A percentile compares a stretch with the other conserved stretches of the same genome.
Evolutionary conservation across 1,140 invertebrate species (phyloP).

Genomic region (Drosophila bifasciata): DNA sequence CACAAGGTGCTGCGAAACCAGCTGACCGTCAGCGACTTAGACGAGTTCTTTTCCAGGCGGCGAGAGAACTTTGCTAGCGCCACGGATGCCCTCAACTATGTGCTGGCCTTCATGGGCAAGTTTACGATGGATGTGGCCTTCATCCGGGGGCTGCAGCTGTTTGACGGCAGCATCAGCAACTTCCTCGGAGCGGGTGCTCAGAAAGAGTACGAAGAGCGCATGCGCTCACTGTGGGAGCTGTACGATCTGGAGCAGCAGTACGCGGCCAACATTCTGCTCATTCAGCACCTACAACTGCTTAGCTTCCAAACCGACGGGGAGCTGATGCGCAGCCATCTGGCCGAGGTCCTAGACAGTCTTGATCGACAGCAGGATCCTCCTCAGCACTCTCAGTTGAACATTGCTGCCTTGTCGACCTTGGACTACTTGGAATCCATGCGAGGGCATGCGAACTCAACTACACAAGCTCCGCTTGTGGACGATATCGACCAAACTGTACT

Average conservation of each 20-base stretch:
- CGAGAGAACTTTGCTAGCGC: slow-evolving; percentile 52
- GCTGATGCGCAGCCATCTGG: slow-evolving; percentile 32
- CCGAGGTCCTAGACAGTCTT: slow-evolving; percentile 45
- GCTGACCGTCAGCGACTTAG: slow-evolving; percentile 71
- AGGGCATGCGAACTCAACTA: no score
- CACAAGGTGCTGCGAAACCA: slow-evolving; percentile 56
- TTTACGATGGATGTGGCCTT: slow-evolving; percentile 74
- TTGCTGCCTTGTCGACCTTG: background rate
- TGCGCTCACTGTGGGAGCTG: slow-evolving; percentile 73
- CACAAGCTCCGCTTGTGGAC: background rate
- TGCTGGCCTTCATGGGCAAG: slow-evolving; percentile 66
- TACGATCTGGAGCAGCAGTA: slow-evolving; percentile 71
- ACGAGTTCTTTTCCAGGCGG: slow-evolving; percentile 63
- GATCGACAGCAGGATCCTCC: slow-evolving; percentile 20
- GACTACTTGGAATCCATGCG: no score
- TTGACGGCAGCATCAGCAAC: slow-evolving; percentile 58
- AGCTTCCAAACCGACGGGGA: slow-evolving; percentile 42
- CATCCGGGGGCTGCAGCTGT: slow-evolving; percentile 71
- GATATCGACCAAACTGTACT: slow-evolving; percentile 26
- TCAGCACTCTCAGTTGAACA: background rate
- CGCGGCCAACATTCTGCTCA: slow-evolving; percentile 52
- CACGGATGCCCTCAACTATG: slow-evolving; percentile 52
- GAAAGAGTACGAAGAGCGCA: slow-evolving; percentile 70
- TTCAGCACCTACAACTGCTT: slow-evolving; percentile 50
- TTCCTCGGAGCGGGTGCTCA: slow-evolving; percentile 58